A percentile compares a stretch with the other conserved stretches of the same genome.
Conservation (phyloP, 2,113 vertebrate genomes). For the Podarcis raffonei region DNA sequence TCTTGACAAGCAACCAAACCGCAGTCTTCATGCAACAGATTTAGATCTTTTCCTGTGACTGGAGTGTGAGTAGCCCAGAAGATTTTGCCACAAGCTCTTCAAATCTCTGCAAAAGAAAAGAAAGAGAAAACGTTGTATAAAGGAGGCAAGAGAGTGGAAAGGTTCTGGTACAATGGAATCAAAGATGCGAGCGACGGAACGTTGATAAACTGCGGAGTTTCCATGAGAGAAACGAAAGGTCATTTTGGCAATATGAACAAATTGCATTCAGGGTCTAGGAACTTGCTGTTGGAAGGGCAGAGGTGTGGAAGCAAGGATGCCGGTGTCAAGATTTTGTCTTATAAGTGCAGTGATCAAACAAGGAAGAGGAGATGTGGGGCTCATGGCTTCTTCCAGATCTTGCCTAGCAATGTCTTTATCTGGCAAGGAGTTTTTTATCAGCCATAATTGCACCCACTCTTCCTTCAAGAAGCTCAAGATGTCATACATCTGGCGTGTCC, state of each 20-base stretch:
- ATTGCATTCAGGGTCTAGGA: background rate
- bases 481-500: no score
- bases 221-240: background rate
- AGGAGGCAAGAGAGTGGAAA: background rate
- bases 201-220: background rate
- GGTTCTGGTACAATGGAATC: background rate
- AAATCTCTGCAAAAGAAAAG: background rate
- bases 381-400: no score
- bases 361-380: no score
- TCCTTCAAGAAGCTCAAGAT: no score
- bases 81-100: constrained; percentile 1
- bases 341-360: no score
- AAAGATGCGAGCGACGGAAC: background rate
- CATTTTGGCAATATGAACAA: background rate
- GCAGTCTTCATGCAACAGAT: background rate
- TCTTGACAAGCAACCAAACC: constrained; percentile 24
- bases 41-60: background rate
- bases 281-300: background rate
- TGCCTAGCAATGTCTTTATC: no score
- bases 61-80: background rate
- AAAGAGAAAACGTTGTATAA: background rate
- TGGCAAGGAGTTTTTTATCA: no score
- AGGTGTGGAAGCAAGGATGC: background rate
- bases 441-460: no score
- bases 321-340: background rate